phyloP scores from a whole-genome alignment of 2,888 invertebrate species.

The Acanthosoma haemorrhoidale region DNA sequence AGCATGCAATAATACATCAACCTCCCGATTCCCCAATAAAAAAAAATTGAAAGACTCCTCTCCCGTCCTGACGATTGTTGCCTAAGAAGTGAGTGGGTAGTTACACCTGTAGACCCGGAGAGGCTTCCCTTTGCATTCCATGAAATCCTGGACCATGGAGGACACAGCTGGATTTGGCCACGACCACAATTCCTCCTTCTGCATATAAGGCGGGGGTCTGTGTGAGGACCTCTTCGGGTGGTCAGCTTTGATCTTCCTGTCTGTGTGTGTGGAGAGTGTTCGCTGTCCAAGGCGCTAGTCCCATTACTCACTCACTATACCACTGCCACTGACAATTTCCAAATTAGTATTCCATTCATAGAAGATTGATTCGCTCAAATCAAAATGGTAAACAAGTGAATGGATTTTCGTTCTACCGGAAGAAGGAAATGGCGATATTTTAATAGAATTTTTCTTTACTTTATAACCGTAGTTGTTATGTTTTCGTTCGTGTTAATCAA shows the following conservation, averaged over 20 bases:
- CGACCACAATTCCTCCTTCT: background rate
- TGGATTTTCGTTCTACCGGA: too few relatives aligned
- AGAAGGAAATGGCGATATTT: too few relatives aligned
- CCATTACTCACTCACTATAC: background rate
- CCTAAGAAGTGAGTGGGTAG: background rate
- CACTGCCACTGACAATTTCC: too few relatives aligned
- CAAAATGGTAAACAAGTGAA: too few relatives aligned
- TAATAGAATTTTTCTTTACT: too few relatives aligned
- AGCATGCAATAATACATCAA: too few relatives aligned
- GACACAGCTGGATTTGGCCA: background rate
- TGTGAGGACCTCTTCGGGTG: background rate
- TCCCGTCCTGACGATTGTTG: background rate
- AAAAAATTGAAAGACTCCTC: too few relatives aligned
- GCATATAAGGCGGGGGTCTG: background rate
- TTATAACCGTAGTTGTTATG: too few relatives aligned
- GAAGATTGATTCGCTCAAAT: too few relatives aligned
- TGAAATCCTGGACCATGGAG: background rate
- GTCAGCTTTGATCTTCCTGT: background rate
- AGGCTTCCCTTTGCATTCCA: background rate
- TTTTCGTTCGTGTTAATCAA: too few relatives aligned
- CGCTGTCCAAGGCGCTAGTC: background rate
- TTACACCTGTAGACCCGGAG: conserved; percentile 4
- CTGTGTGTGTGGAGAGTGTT: background rate
- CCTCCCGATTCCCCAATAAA: too few relatives aligned
- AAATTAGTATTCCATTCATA: too few relatives aligned